These are phyloP conservation scores for Pachyseris speciosa DNA, from an alignment of 64 coral and sea anemone genomes.

Conservation along the genomic window DNA sequence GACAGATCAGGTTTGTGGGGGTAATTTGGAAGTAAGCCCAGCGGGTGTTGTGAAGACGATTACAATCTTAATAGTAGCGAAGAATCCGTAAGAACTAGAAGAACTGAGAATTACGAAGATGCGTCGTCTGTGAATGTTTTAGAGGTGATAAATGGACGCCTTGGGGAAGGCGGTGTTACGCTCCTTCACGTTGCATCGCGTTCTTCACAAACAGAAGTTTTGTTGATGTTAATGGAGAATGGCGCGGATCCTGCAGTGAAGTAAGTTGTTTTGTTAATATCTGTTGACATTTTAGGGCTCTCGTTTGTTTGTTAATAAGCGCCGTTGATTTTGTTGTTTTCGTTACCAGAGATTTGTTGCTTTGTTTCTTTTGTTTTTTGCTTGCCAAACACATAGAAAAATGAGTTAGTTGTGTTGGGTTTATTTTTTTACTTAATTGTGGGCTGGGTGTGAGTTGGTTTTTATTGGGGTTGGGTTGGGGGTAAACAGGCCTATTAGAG, in stretches of 20 bases:
- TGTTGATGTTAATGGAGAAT: slow-evolving; percentile 68
- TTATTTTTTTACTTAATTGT: too few relatives aligned
- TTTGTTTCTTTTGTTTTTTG: too few relatives aligned
- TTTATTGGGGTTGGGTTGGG: too few relatives aligned
- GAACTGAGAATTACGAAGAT: neutral
- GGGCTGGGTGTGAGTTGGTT: too few relatives aligned
- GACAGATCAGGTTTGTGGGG: neutral
- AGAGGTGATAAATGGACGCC: slow-evolving; percentile 71
- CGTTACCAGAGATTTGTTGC: too few relatives aligned
- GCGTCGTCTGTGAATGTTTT: neutral
- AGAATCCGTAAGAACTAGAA: neutral
- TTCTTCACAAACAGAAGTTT: slow-evolving; percentile 58
- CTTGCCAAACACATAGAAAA: too few relatives aligned
- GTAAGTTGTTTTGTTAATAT: too few relatives aligned
- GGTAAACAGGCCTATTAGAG: too few relatives aligned
- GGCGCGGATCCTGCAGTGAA: slow-evolving; percentile 87
- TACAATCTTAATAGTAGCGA: neutral
- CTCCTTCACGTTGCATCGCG: slow-evolving; percentile 84
- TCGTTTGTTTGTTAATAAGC: neutral
- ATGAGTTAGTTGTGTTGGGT: too few relatives aligned
- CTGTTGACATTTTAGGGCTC: too few relatives aligned
- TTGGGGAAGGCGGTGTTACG: slow-evolving; percentile 78
- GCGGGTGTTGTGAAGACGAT: neutral
- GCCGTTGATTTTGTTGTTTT: too few relatives aligned
- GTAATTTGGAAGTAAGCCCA: neutral